Percentiles rank a stretch among this genome's conserved stretches.
Conservation (phyloP, 2,888 invertebrate genomes). For the Podotricha telesiphe region DNA sequence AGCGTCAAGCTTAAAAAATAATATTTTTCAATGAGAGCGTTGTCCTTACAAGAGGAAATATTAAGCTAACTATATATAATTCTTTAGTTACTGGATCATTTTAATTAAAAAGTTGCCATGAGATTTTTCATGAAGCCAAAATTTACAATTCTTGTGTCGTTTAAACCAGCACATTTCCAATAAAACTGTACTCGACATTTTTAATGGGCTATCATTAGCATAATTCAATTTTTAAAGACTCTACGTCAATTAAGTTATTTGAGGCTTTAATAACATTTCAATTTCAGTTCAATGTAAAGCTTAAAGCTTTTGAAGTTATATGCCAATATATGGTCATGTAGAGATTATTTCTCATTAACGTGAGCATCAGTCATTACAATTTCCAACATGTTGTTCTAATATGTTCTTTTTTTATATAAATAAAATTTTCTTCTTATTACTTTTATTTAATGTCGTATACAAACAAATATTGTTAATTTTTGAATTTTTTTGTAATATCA, state of each 20-base stretch:
- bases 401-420: too few relatives aligned
- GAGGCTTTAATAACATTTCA: conserved; percentile 7
- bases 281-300: conserved; percentile 14
- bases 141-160: background rate
- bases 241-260: background rate
- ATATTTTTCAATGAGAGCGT: too few relatives aligned
- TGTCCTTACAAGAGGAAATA: too few relatives aligned
- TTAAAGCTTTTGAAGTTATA: background rate
- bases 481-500: too few relatives aligned
- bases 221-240: background rate
- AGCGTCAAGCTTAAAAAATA: too few relatives aligned
- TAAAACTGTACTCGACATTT: background rate
- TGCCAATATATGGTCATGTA: background rate
- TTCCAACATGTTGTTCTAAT: background rate
- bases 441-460: too few relatives aligned
- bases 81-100: too few relatives aligned
- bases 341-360: background rate
- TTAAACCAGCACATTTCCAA: background rate
- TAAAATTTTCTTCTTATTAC: too few relatives aligned
- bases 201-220: background rate
- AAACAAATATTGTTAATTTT: too few relatives aligned
- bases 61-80: too few relatives aligned
- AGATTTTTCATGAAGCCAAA: too few relatives aligned
- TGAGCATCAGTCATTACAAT: background rate
- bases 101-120: too few relatives aligned